These are phyloP conservation scores for Sarcophaga rosellei DNA, from an alignment of 2,888 invertebrate species.

Conservation along the genomic window DNA sequence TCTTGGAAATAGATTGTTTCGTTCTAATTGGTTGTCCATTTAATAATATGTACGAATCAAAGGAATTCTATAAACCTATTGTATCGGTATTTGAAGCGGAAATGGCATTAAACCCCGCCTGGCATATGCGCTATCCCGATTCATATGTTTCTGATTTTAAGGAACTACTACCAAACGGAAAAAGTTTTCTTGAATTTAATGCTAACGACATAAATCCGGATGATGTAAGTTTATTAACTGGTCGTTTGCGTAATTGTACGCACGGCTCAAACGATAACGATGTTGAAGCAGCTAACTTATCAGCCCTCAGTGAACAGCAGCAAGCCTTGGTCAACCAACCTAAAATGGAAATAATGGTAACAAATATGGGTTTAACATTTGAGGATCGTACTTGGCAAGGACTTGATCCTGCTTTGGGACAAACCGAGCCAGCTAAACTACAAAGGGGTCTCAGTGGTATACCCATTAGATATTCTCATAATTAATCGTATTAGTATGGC, in stretches of 20 bases:
- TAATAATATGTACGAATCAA: slow-evolving; percentile 90
- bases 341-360: slow-evolving; percentile 77
- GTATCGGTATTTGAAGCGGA: slow-evolving; percentile 97
- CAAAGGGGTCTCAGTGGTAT: slow-evolving; percentile 89
- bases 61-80: slow-evolving; percentile 94
- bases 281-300: slow-evolving; percentile 64
- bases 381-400: slow-evolving; percentile 91
- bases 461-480: slow-evolving; percentile 85
- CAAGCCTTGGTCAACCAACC: slow-evolving; percentile 75
- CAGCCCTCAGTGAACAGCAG: slow-evolving; percentile 68
- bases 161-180: slow-evolving; percentile 86
- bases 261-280: slow-evolving; percentile 50
- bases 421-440: slow-evolving; percentile 86
- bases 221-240: slow-evolving; percentile 90
- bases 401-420: slow-evolving; percentile 90
- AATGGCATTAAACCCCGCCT: slow-evolving; percentile 86
- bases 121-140: slow-evolving; percentile 82
- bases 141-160: slow-evolving; percentile 89
- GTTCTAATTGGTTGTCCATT: slow-evolving; percentile 96
- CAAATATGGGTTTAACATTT: slow-evolving; percentile 76
- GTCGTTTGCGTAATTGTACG: slow-evolving; percentile 83
- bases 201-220: slow-evolving; percentile 81
- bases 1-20: slow-evolving; percentile 93
- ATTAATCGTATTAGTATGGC: slow-evolving; percentile 67
- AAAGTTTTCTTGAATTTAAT: slow-evolving; percentile 82